Evolutionary conservation across 2,888 invertebrate genomes (phyloP), one percentile per base, ranked within the genome.

Genomic region (Metellina segmentata): DNA sequence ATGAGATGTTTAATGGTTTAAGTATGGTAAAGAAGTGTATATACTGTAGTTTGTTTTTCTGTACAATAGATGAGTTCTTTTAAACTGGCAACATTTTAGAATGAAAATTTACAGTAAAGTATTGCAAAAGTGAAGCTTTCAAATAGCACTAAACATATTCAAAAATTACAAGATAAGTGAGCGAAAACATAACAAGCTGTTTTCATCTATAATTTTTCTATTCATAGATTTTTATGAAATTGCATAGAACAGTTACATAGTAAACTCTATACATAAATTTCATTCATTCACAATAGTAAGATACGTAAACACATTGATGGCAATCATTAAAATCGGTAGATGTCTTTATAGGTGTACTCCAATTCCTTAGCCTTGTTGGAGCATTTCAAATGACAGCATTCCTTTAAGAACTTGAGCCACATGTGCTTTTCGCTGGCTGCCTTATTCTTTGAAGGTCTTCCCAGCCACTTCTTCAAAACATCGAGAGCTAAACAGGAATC

Each of bases 341-440:
- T 91, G 72, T 91, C 91, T n/a, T 91, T 91, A 72, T 91, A 91
- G 20, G 91, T 88, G 71, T 78, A 91, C 72, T 91, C 91, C 53
- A 74, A 8, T 51, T 91, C 87, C 61, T 91, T 91, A 34, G 82
- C 16, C 48, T 91, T 91, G 61, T 82, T 83, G 7, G 91, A 78
- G 52, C 87, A 91, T 34, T 91, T 91, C n/a, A 91, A 11, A 11
- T 72, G 82, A 70, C 71, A 87, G 53, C 78, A 83, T 34, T 91
- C 87, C 34, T 91, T 91, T 49, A 91, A 48, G 72, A 91, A 91
- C 61, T 87, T 82, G 11, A 87, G 69, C 78, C 83, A 91, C 71
- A 82, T 61, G 19, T 74, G 20, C 20, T 83, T 88, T 16, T 88
- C 87, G 69, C 49, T 78, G 8, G 48, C 19, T 16, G 78, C 9